These are phyloP conservation scores for Xanthostigma xanthostigma DNA, from an alignment of 2,888 invertebrate species.

Conservation along the genomic window DNA sequence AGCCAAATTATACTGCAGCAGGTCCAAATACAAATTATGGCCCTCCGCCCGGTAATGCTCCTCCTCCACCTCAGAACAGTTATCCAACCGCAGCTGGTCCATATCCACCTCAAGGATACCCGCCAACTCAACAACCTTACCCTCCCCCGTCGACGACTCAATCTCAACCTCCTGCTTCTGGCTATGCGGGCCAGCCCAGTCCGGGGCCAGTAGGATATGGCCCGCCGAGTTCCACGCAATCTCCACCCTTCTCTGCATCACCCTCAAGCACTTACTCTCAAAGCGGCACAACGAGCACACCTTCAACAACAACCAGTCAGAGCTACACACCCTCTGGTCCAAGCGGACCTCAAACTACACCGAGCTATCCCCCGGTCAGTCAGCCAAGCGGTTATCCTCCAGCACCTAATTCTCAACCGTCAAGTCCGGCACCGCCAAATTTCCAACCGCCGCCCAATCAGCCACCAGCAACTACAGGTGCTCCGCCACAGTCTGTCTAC, in stretches of 20 bases:
- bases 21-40: constrained; percentile 22
- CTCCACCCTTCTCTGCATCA: constrained; percentile 44
- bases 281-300: constrained; percentile 34
- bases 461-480: constrained; percentile 11
- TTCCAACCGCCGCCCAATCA: constrained; percentile 30
- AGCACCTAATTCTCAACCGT: constrained; percentile 28
- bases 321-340: constrained; percentile 43
- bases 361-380: constrained; percentile 44
- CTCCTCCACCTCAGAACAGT: constrained; percentile 29
- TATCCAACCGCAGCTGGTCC: constrained; percentile 27
- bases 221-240: constrained; percentile 39
- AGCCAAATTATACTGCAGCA: constrained; percentile 16
- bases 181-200: constrained; percentile 40
- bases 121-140: constrained; percentile 42
- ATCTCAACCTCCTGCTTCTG: constrained; percentile 38
- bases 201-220: constrained; percentile 41
- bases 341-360: constrained; percentile 17
- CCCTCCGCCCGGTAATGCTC: constrained; percentile 7
- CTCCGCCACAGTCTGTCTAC: constrained; percentile 14
- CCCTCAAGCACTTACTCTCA: constrained; percentile 24
- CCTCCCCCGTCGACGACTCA: constrained; percentile 39
- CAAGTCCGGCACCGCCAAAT: constrained; percentile 30
- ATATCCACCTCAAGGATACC: constrained; percentile 23
- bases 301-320: constrained; percentile 40
- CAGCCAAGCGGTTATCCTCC: constrained; percentile 34